Evolutionary conservation across 2,797 vertebrate species (phyloP), one percentile per base, ranked within the genome.

Genomic region (Anguilla marmorata): DNA sequence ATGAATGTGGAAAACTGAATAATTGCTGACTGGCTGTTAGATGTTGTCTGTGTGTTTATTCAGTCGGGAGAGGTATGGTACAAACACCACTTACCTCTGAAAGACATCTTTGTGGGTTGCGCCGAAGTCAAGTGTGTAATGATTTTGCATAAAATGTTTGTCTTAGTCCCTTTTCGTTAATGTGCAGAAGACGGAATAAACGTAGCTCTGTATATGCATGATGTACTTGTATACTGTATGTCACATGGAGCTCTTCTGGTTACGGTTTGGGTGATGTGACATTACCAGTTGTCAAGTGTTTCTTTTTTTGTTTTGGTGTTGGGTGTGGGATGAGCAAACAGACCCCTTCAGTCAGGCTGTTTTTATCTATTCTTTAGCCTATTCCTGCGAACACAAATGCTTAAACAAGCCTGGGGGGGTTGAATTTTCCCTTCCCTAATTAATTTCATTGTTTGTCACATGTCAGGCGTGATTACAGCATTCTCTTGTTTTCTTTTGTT

Each of bases 361-460:
- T 90, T 56, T 48, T 90, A 87, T 87, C 80, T 83, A 86, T 87
- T 82, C 50, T 86, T 90, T 88, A 92, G 79, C 89, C 84, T 0
- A 79, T 88, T 87, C 56, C 91, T 90, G 92, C 86, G 30, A 90
- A 93, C 85, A 90, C 89, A 91, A 91, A 92, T 72, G 33, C 41
- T 90, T 85, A 76, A 93, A 92, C 90, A 90, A 89, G 87, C 30
- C 76, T 48, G 79, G 41, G 79, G 79, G 79, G 41, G 19, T 14
- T 8, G 37, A 7, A 5, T 89, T 90, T 60, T 88, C 41, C 84
- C 80, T 88, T 21, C 85, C 86, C 89, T 89, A 92, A 93, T 93
- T 92, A 93, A 91, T 92, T 85, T 90, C 90, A 92, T 95, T 96
- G 94, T 96, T 87, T 83, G 90, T 86, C 86, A 89, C 37, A 93